phyloP scores from a whole-genome alignment of 2,797 vertebrate genomes.

The Pelobates cultripes region DNA sequence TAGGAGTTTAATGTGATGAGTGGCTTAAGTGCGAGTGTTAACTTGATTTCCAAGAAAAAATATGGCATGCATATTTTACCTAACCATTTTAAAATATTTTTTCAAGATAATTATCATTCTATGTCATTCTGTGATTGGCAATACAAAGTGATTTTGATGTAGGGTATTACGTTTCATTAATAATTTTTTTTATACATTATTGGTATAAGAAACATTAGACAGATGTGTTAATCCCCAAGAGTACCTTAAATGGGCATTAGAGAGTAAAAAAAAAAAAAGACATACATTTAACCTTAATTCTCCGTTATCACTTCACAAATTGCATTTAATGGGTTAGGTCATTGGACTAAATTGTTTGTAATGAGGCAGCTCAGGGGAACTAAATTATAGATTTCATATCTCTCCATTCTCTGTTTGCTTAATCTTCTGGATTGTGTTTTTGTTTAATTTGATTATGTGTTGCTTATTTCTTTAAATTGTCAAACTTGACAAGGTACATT shows the following conservation, averaged over 20 bases:
- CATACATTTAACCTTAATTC: not conserved
- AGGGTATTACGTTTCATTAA: not conserved
- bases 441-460: slow-evolving; percentile 10
- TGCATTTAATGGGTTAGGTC: slow-evolving; percentile 14
- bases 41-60: no score
- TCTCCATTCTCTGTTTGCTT: not conserved
- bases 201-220: not conserved
- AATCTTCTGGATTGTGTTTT: not conserved
- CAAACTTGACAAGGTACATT: no score
- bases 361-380: not conserved
- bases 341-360: slow-evolving; percentile 3
- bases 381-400: not conserved
- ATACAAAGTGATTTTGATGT: not conserved
- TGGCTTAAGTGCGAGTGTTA: no score
- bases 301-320: slow-evolving; percentile 6
- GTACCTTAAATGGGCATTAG: not conserved
- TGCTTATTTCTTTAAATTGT: slow-evolving; percentile 6
- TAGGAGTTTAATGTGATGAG: no score
- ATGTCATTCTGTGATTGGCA: not conserved
- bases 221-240: slow-evolving; percentile 4
- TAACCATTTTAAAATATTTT: no score
- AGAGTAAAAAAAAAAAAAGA: not conserved
- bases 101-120: no score
- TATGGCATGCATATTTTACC: no score
- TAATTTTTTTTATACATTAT: not conserved